Conservation (phyloP, 2,113 vertebrate genomes). For the Gopherus evgoodei region DNA sequence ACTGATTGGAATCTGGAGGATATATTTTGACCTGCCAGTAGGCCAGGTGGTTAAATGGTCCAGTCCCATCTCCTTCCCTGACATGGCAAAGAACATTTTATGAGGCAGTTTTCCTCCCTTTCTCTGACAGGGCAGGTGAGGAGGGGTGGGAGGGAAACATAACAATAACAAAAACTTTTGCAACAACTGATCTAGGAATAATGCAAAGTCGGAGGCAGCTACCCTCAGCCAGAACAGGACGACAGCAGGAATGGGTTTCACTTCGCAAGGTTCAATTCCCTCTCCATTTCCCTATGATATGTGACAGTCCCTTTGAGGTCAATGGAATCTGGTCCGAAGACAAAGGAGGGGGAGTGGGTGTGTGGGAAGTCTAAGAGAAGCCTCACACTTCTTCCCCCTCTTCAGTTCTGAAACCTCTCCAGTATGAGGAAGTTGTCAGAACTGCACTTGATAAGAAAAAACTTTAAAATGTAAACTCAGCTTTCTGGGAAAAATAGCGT, state of each 20-base stretch:
- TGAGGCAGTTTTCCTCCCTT: neutral
- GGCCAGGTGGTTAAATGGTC: neutral
- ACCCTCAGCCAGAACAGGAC: neutral
- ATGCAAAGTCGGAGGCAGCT: rapidly evolving
- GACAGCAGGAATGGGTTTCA: neutral
- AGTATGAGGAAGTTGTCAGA: neutral
- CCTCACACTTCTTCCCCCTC: neutral
- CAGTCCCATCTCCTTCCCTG: neutral
- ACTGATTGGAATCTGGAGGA: neutral
- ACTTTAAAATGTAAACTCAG: neutral
- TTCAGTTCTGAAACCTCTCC: neutral
- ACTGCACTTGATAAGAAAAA: neutral
- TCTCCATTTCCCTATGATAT: neutral
- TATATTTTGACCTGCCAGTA: neutral
- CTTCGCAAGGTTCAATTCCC: neutral
- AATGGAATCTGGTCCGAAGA: neutral
- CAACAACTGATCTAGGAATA: neutral
- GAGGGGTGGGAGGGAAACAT: neutral
- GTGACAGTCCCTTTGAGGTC: neutral
- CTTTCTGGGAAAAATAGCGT: neutral
- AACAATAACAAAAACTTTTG: neutral
- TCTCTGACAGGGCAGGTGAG: neutral
- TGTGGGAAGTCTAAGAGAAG: neutral
- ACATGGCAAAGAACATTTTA: neutral
- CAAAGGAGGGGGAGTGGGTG: rapidly evolving